Conservation (phyloP, 2,888 invertebrate species). For the Synanthedon tipuliformis region DNA sequence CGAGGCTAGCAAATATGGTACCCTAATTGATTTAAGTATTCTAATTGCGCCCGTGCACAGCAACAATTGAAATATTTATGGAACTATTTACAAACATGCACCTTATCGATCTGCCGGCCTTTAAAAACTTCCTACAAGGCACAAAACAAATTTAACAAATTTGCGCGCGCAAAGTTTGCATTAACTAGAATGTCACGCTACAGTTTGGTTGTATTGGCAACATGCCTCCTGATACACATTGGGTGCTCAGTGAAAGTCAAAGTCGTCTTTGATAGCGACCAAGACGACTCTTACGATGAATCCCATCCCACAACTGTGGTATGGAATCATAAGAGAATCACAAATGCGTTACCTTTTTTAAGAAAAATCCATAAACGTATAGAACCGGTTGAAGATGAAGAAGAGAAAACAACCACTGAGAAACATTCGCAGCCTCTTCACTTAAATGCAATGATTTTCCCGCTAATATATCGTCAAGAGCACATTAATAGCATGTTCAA, state of each 20-base stretch:
- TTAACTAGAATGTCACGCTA: constrained; percentile 24
- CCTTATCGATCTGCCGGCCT: constrained; percentile 27
- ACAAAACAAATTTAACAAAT: constrained; percentile 1
- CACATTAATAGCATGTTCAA: constrained; percentile 63
- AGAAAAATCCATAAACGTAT: constrained; percentile 21
- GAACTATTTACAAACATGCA: constrained; percentile 39
- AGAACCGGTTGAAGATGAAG: constrained; percentile 31
- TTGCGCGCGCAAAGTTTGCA: constrained; percentile 1
- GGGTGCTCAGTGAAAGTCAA: constrained; percentile 47
- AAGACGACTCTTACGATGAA: constrained; percentile 50
- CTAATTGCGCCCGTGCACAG: background rate
- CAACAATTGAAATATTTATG: constrained; percentile 3
- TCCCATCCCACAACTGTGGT: constrained; percentile 19
- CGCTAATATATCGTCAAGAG: constrained; percentile 48
- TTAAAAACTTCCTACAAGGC: constrained; percentile 20
- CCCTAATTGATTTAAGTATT: background rate
- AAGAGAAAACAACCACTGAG: constrained; percentile 33
- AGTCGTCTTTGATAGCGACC: constrained; percentile 50
- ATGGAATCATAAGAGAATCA: constrained; percentile 27
- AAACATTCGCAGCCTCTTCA: constrained; percentile 32
- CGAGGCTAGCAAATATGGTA: too few relatives aligned
- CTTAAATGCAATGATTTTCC: constrained; percentile 56
- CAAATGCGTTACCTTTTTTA: constrained; percentile 34
- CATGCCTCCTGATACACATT: constrained; percentile 22
- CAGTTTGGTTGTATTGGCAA: constrained; percentile 17